phyloP scores from a whole-genome alignment of 2,888 invertebrate species.

The Tridacna gigas region DNA sequence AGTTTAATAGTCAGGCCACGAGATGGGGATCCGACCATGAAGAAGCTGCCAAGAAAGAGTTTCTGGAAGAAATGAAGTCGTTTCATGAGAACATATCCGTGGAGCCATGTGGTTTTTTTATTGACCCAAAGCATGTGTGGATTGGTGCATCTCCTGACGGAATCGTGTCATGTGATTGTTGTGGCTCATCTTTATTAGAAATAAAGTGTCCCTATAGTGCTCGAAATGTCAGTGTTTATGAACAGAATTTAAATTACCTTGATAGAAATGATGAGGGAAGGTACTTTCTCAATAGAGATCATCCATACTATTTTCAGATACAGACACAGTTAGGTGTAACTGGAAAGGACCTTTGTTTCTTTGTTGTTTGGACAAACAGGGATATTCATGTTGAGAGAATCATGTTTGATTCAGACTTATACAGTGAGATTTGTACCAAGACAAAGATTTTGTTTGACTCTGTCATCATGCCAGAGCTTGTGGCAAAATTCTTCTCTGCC shows the following conservation, averaged over 20 bases:
- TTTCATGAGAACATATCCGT: not conserved
- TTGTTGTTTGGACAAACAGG: slow-evolving; percentile 11
- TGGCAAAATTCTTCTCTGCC: slow-evolving; percentile 2
- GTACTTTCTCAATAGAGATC: slow-evolving; percentile 7
- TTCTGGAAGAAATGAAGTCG: not conserved
- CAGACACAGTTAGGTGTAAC: slow-evolving; percentile 23
- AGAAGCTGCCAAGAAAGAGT: not conserved
- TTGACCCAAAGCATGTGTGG: not conserved
- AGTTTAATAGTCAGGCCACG: not conserved
- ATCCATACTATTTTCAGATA: slow-evolving; percentile 14
- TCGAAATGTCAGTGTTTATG: not conserved
- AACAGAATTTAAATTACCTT: slow-evolving; percentile 7
- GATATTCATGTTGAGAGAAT: slow-evolving; percentile 16
- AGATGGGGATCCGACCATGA: not conserved
- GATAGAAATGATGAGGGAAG: not conserved
- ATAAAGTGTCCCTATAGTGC: not conserved
- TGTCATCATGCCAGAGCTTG: slow-evolving; percentile 2
- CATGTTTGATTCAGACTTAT: not conserved
- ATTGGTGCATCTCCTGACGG: slow-evolving; percentile 12
- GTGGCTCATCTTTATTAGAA: not conserved
- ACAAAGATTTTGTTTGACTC: not conserved
- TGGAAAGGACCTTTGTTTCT: not conserved
- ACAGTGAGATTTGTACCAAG: not conserved
- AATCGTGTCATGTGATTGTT: not conserved
- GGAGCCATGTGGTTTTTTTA: slow-evolving; percentile 2